These are phyloP conservation scores for Mesaphorura yosii DNA, from an alignment of 1,140 invertebrate species.

Conservation along the genomic window DNA sequence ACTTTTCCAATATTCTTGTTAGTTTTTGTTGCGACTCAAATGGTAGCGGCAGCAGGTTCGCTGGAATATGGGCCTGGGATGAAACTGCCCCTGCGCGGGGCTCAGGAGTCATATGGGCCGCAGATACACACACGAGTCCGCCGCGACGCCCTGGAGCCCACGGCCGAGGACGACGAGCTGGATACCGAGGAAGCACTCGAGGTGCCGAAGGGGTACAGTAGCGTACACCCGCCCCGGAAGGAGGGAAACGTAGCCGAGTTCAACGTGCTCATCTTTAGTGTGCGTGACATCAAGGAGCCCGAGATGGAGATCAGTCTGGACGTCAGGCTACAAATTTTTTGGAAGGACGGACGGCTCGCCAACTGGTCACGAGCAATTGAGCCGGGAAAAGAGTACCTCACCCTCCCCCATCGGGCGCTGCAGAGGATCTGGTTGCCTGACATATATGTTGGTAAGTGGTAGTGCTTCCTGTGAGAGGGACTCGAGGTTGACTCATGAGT, in stretches of 20 bases:
- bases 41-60: no score
- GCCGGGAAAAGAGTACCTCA: not conserved
- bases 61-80: no score
- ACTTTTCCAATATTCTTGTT: no score
- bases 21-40: no score
- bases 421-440: slow-evolving; percentile 9
- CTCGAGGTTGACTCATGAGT: no score
- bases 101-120: no score
- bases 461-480: no score
- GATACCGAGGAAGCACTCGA: no score
- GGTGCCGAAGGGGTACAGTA: not conserved
- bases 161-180: no score
- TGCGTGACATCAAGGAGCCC: slow-evolving; percentile 8
- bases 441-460: slow-evolving; percentile 15
- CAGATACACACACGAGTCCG: no score
- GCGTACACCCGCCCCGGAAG: not conserved
- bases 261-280: slow-evolving; percentile 4
- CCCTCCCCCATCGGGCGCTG: not conserved
- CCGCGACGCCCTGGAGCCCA: no score
- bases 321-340: slow-evolving; percentile 7
- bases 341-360: slow-evolving; percentile 6
- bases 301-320: slow-evolving; percentile 10
- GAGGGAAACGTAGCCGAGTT: not conserved
- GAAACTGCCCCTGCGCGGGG: no score
- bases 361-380: not conserved